These are phyloP conservation scores for Trididemnum nubilum DNA, from an alignment of 23 tunicate genomes.

Conservation along the genomic window DNA sequence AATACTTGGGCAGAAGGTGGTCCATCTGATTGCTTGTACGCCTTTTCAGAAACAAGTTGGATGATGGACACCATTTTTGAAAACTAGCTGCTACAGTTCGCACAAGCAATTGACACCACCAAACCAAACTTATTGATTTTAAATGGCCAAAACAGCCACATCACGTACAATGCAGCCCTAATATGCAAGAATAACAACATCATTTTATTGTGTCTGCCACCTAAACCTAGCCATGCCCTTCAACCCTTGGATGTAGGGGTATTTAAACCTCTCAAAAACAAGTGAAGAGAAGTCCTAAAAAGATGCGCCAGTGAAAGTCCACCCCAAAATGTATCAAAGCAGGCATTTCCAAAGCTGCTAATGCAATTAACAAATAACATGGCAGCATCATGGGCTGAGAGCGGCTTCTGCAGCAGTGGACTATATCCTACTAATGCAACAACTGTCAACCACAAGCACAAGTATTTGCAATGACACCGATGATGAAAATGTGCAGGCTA, in stretches of 20 bases:
- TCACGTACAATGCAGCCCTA: not conserved
- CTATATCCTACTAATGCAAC: not conserved
- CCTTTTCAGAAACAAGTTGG: not conserved
- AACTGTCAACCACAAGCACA: not conserved
- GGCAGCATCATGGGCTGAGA: not conserved
- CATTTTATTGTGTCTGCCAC: not conserved
- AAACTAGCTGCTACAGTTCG: not conserved
- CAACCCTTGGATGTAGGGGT: conserved; percentile 13
- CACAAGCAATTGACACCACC: not conserved
- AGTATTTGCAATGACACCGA: not conserved
- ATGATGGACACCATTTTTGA: not conserved
- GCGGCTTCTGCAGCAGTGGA: not conserved
- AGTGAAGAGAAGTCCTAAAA: not conserved
- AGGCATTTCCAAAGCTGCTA: not conserved
- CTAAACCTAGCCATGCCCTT: not conserved
- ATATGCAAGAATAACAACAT: not conserved
- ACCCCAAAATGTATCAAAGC: not conserved
- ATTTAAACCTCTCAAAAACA: conserved; percentile 1
- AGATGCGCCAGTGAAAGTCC: not conserved
- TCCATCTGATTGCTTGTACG: not conserved
- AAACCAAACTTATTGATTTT: not conserved
- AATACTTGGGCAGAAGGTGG: not conserved
- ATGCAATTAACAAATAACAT: not conserved
- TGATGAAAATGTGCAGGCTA: not conserved
- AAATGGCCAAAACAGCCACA: not conserved